A percentile compares a stretch with the other conserved stretches of the same genome.
Conservation (phyloP, 1,140 invertebrate species). For the Agrilus planipennis region DNA sequence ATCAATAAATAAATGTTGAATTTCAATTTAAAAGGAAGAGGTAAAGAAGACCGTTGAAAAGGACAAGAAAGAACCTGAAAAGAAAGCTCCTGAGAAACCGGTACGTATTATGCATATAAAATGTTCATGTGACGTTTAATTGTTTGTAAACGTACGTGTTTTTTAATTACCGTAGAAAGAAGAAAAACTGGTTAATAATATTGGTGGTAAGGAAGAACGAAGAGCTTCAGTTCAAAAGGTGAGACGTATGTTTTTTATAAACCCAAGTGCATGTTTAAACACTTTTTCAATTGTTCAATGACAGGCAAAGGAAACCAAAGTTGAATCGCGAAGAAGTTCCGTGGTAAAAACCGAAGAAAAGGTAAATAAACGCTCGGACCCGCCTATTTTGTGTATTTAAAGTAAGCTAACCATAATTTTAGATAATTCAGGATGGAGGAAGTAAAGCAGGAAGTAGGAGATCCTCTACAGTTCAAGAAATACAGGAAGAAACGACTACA, state of each 20-base stretch:
- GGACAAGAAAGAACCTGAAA: slow-evolving; percentile 31
- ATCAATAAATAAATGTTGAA: background rate
- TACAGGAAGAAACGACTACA: slow-evolving; percentile 42
- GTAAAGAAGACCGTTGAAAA: slow-evolving; percentile 38
- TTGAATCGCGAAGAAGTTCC: slow-evolving; percentile 52
- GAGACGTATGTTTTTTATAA: slow-evolving; percentile 4
- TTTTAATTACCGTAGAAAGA: too few species aligned
- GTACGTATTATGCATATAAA: too few species aligned
- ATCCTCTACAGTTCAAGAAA: slow-evolving; percentile 28
- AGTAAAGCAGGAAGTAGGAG: slow-evolving; percentile 24
- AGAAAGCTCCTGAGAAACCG: slow-evolving; percentile 22
- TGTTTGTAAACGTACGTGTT: too few species aligned
- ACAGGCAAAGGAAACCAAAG: slow-evolving; percentile 40
- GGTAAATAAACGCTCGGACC: too few species aligned
- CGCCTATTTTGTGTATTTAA: slow-evolving; percentile 11
- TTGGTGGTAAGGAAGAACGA: slow-evolving; percentile 17
- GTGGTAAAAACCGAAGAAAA: slow-evolving; percentile 40
- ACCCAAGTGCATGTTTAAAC: slow-evolving; percentile 1
- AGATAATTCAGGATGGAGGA: too few species aligned
- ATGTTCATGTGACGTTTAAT: too few species aligned
- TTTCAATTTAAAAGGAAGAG: slow-evolving; percentile 31
- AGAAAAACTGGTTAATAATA: too few species aligned
- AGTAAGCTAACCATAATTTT: too few species aligned
- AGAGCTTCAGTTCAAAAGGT: slow-evolving; percentile 24
- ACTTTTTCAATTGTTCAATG: too few species aligned